Conservation (phyloP, 2,797 vertebrate species). For the Darevskia nairensis region DNA sequence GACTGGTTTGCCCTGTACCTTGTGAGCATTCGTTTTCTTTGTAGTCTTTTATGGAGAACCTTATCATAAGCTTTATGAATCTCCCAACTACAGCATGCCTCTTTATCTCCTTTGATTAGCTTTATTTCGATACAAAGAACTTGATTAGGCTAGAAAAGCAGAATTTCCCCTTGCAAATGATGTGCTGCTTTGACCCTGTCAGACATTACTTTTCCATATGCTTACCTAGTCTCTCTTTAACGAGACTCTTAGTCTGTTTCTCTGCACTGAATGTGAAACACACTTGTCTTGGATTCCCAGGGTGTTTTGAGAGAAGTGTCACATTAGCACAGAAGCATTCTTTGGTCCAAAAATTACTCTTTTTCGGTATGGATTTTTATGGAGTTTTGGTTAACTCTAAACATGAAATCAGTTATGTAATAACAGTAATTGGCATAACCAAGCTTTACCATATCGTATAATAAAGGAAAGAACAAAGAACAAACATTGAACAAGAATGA, state of each 20-base stretch:
- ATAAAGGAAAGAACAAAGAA: no score
- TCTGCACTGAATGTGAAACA: slow-evolving; percentile 17
- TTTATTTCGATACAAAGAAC: slow-evolving; percentile 27
- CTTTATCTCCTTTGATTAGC: slow-evolving; percentile 39
- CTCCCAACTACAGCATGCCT: slow-evolving; percentile 48
- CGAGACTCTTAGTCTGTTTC: slow-evolving; percentile 1
- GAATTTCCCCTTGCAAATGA: slow-evolving; percentile 11
- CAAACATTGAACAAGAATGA: no score
- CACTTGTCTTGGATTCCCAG: background rate
- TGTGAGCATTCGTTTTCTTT: slow-evolving; percentile 41
- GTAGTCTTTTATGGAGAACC: slow-evolving; percentile 22
- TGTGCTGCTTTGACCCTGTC: slow-evolving; percentile 14
- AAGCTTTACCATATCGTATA: no score
- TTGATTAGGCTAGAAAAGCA: background rate
- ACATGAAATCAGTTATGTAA: no score
- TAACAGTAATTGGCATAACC: no score
- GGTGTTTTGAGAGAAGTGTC: background rate
- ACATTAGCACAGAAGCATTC: background rate
- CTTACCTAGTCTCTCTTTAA: slow-evolving; percentile 11
- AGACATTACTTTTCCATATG: slow-evolving; percentile 21
- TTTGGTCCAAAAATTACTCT: slow-evolving; percentile 12
- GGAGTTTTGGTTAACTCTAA: no score
- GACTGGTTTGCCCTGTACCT: slow-evolving; percentile 12
- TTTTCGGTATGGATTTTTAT: background rate
- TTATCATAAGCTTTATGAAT: slow-evolving; percentile 53